Evolutionary conservation across 1,140 invertebrate species (phyloP).

Genomic region (Drosophila pachea): DNA sequence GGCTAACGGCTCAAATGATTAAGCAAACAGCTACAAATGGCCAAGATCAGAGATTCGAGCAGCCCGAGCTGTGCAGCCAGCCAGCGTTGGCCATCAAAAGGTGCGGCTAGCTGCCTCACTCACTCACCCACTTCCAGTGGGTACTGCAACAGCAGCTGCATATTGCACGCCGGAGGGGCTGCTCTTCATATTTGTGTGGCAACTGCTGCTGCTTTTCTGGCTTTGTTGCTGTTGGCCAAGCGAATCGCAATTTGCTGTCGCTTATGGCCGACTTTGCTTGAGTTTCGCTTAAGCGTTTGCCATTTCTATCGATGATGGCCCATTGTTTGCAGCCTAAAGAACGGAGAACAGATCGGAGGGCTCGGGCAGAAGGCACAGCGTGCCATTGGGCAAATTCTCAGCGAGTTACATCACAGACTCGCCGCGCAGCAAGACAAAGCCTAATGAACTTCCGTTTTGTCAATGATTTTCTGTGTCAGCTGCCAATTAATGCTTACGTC

Average conservation of each 20-base stretch:
- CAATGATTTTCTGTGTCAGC: slow-evolving; percentile 50
- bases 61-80: slow-evolving; percentile 6
- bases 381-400: slow-evolving; percentile 14
- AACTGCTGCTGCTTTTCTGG: slow-evolving; percentile 9
- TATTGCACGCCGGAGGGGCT: slow-evolving; percentile 33
- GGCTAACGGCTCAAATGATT: slow-evolving; percentile 40
- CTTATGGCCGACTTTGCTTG: slow-evolving; percentile 1
- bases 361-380: background rate
- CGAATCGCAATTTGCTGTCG: slow-evolving; percentile 49
- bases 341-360: slow-evolving; percentile 2
- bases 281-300: slow-evolving; percentile 58
- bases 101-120: slow-evolving; percentile 27
- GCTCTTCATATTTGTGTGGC: slow-evolving; percentile 56
- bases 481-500: slow-evolving; percentile 39
- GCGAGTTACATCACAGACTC: slow-evolving; percentile 22
- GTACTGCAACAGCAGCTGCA: slow-evolving; percentile 18
- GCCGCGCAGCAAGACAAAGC: slow-evolving; percentile 44
- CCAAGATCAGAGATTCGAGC: slow-evolving; percentile 19
- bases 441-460: slow-evolving; percentile 67
- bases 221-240: slow-evolving; percentile 22
- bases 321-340: slow-evolving; percentile 15
- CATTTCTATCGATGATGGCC: slow-evolving; percentile 44
- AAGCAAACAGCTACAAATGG: slow-evolving; percentile 46
- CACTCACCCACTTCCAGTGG: slow-evolving; percentile 15
- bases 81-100: slow-evolving; percentile 1